These are phyloP conservation scores for Mixornis gularis DNA, from an alignment of 2,113 vertebrate genomes.

Conservation along the genomic window DNA sequence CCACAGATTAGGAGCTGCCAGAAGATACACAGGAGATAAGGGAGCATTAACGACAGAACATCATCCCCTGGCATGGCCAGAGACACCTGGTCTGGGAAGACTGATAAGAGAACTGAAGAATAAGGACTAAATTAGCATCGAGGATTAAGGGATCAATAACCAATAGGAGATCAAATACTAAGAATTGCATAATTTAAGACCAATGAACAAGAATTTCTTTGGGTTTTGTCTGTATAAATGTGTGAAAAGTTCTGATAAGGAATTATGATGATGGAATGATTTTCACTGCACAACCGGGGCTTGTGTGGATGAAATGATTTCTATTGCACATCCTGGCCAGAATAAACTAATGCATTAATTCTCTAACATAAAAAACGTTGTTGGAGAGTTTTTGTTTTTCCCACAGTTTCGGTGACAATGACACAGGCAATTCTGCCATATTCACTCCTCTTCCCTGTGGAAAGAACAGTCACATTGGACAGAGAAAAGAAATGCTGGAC, in stretches of 20 bases:
- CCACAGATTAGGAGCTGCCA: background rate
- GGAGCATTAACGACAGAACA: fast-evolving
- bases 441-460: background rate
- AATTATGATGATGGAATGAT: background rate
- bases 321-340: background rate
- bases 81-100: background rate
- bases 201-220: background rate
- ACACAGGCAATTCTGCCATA: background rate
- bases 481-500: background rate
- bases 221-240: background rate
- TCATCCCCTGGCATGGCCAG: fast-evolving
- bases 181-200: background rate
- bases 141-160: background rate
- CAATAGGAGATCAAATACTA: background rate
- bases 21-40: background rate
- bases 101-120: background rate
- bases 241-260: background rate
- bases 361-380: background rate
- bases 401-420: fast-evolving
- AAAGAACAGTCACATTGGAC: background rate
- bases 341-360: background rate
- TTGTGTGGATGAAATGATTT: background rate
- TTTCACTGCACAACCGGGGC: background rate
- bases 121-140: background rate
- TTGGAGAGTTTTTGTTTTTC: background rate